These are phyloP conservation scores for Leptestheria dahalacensis DNA, from an alignment of 1,140 invertebrate genomes.

Conservation along the genomic window DNA sequence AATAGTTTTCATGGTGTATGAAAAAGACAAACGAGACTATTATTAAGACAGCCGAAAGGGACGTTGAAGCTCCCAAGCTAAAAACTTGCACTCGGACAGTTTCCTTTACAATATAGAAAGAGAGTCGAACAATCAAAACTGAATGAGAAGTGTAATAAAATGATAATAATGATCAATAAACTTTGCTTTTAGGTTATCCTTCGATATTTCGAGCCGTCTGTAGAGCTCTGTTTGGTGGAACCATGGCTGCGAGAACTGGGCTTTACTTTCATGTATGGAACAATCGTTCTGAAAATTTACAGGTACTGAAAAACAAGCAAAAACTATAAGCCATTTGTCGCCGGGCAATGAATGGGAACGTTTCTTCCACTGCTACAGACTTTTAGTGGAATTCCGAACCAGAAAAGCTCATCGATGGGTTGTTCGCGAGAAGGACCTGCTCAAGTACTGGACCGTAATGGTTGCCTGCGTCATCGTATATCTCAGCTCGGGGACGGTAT, in stretches of 20 bases:
- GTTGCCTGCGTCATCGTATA: slow-evolving; percentile 62
- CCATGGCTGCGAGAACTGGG: slow-evolving; percentile 80
- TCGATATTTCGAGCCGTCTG: slow-evolving; percentile 59
- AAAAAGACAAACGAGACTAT: too few relatives aligned
- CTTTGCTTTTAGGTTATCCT: slow-evolving; percentile 78
- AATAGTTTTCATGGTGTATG: too few relatives aligned
- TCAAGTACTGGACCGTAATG: slow-evolving; percentile 61
- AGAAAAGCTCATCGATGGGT: slow-evolving; percentile 79
- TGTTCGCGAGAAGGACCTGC: slow-evolving; percentile 64
- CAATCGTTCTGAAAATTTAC: slow-evolving; percentile 76
- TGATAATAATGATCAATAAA: slow-evolving; percentile 22
- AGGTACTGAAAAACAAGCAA: slow-evolving; percentile 34
- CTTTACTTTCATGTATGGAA: slow-evolving; percentile 78
- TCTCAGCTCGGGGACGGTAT: slow-evolving; percentile 67
- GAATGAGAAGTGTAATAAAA: too few relatives aligned
- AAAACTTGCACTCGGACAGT: too few relatives aligned
- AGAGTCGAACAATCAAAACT: too few relatives aligned
- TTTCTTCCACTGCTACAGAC: slow-evolving; percentile 25
- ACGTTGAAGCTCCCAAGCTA: too few relatives aligned
- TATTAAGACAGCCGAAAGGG: too few relatives aligned
- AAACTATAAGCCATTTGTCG: too few relatives aligned
- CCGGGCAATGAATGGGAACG: background rate
- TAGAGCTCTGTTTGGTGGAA: slow-evolving; percentile 57
- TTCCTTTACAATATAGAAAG: too few relatives aligned
- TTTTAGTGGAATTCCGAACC: slow-evolving; percentile 49